Conservation (phyloP, 2,113 vertebrate species). For the Campylomormyrus tamandua region DNA sequence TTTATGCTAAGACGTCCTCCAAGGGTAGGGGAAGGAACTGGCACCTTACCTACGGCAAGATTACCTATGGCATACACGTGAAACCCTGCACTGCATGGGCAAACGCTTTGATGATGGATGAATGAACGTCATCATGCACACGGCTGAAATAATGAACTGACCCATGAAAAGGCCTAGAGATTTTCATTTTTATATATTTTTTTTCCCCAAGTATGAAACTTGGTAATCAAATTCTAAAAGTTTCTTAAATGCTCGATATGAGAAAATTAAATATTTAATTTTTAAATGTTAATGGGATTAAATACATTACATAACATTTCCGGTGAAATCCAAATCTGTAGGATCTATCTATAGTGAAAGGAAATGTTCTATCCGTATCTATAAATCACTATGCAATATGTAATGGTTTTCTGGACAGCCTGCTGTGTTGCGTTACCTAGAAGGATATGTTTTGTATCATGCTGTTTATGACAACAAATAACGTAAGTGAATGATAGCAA, state of each 20-base stretch:
- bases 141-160: neutral
- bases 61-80: neutral
- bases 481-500: neutral
- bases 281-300: neutral
- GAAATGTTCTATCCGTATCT: neutral
- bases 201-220: neutral
- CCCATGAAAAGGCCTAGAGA: neutral
- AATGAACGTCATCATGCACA: neutral
- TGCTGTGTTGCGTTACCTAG: neutral
- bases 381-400: neutral
- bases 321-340: neutral
- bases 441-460: conserved; percentile 1
- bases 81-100: neutral
- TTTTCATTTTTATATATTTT: neutral
- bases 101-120: neutral
- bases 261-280: neutral
- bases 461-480: neutral
- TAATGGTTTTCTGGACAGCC: neutral
- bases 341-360: neutral
- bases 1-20: neutral
- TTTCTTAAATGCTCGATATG: neutral
- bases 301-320: neutral
- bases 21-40: neutral
- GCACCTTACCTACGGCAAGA: neutral
- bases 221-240: neutral